phyloP scores from a whole-genome alignment of 1,140 invertebrate genomes.

The Halictus rubicundus region DNA sequence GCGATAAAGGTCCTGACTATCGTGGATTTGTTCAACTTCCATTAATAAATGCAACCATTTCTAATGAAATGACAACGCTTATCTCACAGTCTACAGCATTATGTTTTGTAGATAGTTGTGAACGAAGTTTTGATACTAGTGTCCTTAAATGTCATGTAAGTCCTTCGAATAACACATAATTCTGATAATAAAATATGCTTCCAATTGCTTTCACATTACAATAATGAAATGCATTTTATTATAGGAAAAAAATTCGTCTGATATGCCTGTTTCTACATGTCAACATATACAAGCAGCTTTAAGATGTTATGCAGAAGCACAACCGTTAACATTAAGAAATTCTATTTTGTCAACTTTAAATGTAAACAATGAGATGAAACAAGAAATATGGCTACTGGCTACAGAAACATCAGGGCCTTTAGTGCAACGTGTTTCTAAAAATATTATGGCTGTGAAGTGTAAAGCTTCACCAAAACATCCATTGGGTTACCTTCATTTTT shows the following conservation, averaged over 20 bases:
- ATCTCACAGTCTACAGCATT: slow-evolving; percentile 81
- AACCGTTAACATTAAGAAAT: slow-evolving; percentile 84
- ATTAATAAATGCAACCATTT: slow-evolving; percentile 78
- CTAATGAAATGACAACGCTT: slow-evolving; percentile 77
- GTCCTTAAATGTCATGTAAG: slow-evolving; percentile 83
- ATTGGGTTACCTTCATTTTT: slow-evolving; percentile 88
- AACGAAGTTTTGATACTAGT: slow-evolving; percentile 81
- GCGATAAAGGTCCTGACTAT: slow-evolving; percentile 86
- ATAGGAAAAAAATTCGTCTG: slow-evolving; percentile 74
- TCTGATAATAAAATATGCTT: background rate
- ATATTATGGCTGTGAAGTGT: slow-evolving; percentile 90
- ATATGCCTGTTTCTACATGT: slow-evolving; percentile 79
- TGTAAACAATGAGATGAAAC: slow-evolving; percentile 84
- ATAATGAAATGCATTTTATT: slow-evolving; percentile 34
- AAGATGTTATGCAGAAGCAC: slow-evolving; percentile 84
- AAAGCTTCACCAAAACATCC: slow-evolving; percentile 86
- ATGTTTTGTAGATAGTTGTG: slow-evolving; percentile 86
- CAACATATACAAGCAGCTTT: slow-evolving; percentile 87
- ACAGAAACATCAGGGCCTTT: slow-evolving; percentile 85
- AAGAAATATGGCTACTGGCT: slow-evolving; percentile 85
- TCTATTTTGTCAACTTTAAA: slow-evolving; percentile 85
- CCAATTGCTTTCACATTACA: background rate
- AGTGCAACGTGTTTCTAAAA: slow-evolving; percentile 89
- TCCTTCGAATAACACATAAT: slow-evolving; percentile 20
- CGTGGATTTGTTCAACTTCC: slow-evolving; percentile 89